Conservation (phyloP, 2,888 invertebrate genomes). For the Entomobrya multifasciata region DNA sequence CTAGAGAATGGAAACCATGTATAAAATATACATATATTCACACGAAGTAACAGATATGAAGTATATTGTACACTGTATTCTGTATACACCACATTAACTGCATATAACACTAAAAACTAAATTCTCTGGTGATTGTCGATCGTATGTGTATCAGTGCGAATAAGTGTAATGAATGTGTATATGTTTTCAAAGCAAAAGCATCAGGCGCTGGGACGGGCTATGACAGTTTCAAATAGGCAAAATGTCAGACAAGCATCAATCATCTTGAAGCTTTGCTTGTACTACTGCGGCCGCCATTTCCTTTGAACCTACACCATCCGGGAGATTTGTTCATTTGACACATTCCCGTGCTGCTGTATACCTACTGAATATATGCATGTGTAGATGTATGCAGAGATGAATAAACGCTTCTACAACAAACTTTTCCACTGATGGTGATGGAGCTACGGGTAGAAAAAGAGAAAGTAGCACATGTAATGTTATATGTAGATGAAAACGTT, state of each 20-base stretch:
- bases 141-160: no score
- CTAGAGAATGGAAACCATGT: conserved; percentile 19
- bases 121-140: no score
- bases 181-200: not conserved
- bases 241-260: conserved; percentile 71
- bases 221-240: conserved; percentile 70
- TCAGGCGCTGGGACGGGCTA: conserved; percentile 43
- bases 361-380: not conserved
- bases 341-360: not conserved
- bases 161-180: not conserved
- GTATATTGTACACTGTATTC: no score
- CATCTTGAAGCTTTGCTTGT: conserved; percentile 55
- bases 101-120: no score
- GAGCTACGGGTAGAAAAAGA: not conserved
- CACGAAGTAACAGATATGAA: no score
- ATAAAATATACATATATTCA: no score
- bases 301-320: not conserved
- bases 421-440: not conserved
- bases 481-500: not conserved
- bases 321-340: not conserved
- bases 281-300: conserved; percentile 20
- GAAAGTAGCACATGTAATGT: not conserved
- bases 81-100: no score
- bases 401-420: not conserved
- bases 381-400: not conserved